Conservation (phyloP, 2,797 vertebrate genomes). For the Hemibagrus guttatus region DNA sequence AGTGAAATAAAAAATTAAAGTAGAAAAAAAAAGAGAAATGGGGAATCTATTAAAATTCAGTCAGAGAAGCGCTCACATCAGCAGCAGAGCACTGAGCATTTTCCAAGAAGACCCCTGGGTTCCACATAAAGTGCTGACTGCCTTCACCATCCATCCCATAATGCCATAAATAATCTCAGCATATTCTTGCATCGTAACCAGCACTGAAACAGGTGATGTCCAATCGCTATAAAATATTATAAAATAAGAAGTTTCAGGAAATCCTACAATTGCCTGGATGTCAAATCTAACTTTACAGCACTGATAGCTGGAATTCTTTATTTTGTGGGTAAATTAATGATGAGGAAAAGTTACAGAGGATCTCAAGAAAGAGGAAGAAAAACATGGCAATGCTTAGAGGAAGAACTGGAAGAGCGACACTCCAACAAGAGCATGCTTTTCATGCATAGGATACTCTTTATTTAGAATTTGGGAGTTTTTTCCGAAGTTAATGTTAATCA, state of each 20-base stretch:
- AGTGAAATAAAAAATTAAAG: background rate
- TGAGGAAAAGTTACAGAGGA: background rate
- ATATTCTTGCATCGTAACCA: constrained; percentile 52
- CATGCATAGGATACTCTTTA: background rate
- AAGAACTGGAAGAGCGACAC: background rate
- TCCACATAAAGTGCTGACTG: constrained; percentile 33
- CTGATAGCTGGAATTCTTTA: background rate
- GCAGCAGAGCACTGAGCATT: constrained; percentile 28
- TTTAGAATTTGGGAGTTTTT: background rate
- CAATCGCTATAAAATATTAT: background rate
- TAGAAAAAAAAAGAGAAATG: constrained; percentile 7
- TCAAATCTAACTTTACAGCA: background rate
- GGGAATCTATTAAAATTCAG: constrained; percentile 41
- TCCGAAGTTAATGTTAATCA: background rate
- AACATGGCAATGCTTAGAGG: background rate
- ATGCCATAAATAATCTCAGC: constrained; percentile 58
- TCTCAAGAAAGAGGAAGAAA: background rate
- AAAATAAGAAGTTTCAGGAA: background rate
- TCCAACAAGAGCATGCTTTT: background rate
- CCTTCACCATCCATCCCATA: constrained; percentile 34
- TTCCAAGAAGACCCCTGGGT: constrained; percentile 44
- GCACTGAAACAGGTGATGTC: background rate
- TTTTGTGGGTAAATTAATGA: background rate
- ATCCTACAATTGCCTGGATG: background rate
- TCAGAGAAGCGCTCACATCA: constrained; percentile 42